These are phyloP conservation scores for Stenchaetothrips biformis DNA, from an alignment of 2,888 invertebrate species.

Conservation along the genomic window DNA sequence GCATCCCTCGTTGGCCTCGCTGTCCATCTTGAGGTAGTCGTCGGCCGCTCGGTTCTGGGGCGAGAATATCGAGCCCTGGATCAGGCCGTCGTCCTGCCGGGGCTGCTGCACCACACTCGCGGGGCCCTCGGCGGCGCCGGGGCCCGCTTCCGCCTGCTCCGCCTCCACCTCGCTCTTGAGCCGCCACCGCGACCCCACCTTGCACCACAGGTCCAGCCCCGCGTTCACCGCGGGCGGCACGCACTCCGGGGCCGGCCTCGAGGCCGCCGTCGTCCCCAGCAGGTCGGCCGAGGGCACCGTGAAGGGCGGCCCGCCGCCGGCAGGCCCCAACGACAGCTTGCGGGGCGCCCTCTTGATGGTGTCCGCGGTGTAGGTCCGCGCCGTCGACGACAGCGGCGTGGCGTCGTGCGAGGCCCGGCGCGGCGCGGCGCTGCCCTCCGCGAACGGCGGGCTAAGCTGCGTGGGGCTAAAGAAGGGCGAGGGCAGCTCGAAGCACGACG, in stretches of 20 bases:
- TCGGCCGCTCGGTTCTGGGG: not conserved
- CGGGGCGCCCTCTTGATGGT: not conserved
- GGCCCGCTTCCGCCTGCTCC: not conserved
- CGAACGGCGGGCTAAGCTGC: not conserved
- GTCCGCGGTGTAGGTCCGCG: not conserved
- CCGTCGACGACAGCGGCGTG: not conserved
- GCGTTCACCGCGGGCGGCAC: not conserved
- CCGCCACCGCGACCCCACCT: slow-evolving; percentile 13
- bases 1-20: not conserved
- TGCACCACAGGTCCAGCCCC: slow-evolving; percentile 11
- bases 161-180: slow-evolving; percentile 23
- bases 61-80: not conserved
- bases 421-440: not conserved
- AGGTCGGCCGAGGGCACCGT: not conserved
- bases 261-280: not conserved
- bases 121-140: not conserved
- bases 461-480: slow-evolving; percentile 54
- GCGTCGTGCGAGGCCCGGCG: not conserved
- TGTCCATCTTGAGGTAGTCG: slow-evolving; percentile 24
- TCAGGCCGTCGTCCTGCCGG: not conserved
- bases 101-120: too few relatives aligned
- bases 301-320: not conserved
- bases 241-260: not conserved
- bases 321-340: slow-evolving; percentile 4
- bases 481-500: slow-evolving; percentile 71